These are phyloP conservation scores for Ectropis crepuscularia DNA, from an alignment of 2,888 invertebrate genomes.

Conservation along the genomic window DNA sequence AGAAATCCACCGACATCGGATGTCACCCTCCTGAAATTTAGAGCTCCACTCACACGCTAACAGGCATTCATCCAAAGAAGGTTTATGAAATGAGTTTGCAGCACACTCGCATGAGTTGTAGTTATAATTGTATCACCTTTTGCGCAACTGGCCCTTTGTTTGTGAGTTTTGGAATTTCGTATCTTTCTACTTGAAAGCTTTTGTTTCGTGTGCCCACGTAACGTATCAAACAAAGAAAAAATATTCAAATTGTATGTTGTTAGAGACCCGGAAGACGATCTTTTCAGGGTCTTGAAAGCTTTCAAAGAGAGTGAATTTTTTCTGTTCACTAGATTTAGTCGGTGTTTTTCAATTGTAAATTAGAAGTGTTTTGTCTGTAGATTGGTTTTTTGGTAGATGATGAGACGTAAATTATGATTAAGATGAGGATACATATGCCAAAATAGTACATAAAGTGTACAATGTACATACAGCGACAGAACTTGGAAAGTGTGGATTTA, in stretches of 20 bases:
- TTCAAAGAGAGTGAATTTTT: slow-evolving; percentile 3
- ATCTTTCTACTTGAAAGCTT: slow-evolving; percentile 21
- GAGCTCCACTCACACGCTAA: slow-evolving; percentile 49
- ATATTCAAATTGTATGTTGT: slow-evolving; percentile 18
- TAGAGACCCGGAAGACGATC: not conserved
- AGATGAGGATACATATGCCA: not conserved
- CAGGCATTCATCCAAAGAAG: slow-evolving; percentile 58
- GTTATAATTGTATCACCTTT: slow-evolving; percentile 47
- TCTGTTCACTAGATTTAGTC: not conserved
- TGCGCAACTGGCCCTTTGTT: slow-evolving; percentile 34
- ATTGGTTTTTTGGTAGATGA: not conserved
- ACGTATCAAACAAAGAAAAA: slow-evolving; percentile 11
- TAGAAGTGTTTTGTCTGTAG: not conserved
- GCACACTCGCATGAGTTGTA: slow-evolving; percentile 43
- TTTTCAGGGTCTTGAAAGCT: slow-evolving; percentile 3
- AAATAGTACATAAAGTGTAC: slow-evolving; percentile 4
- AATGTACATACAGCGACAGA: slow-evolving; percentile 15
- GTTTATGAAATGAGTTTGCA: slow-evolving; percentile 57
- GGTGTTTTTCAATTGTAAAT: not conserved
- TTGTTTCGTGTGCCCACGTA: slow-evolving; percentile 17
- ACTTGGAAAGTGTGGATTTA: slow-evolving; percentile 40
- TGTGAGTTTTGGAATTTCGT: slow-evolving; percentile 25
- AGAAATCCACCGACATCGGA: slow-evolving; percentile 72
- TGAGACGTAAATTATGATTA: not conserved
- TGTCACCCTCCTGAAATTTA: slow-evolving; percentile 69